Base-by-base conservation (phyloP, 2,888 invertebrate species). In the Rambutsinella grinnellia region DNA sequence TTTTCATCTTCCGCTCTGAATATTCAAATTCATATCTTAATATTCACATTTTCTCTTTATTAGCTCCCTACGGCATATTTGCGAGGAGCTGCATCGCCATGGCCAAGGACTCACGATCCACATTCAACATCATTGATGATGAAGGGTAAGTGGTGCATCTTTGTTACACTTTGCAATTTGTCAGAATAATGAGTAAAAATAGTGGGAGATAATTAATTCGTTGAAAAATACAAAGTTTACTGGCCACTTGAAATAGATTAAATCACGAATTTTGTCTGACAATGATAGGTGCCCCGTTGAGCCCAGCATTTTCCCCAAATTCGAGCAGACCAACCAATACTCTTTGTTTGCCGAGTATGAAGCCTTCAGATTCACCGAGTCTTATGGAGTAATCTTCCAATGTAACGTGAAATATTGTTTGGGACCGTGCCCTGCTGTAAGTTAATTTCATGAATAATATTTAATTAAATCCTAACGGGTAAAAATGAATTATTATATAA, bases 381-480 rank as follows among this genome's bases (percentile, higher is more conserved):
- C 96, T 13, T 97, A 97, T 85, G 96, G 96, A 61, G 96, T 97
- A 78, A 97, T 97, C 86, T 97, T 97, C 92, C 96, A 97, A 86
- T 97, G 96, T 87, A 97, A 97, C 87, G 96, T 97, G 84, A 96
- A 96, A 86, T 97, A 97, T 87, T 97, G 96, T 85, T 90, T 97
- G 79, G 96, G 96, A 86, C 95, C 95, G 82, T 97, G 96, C 85
- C 95, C 96, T 86, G 94, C 96, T 85, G 94, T 94, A 88, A 90
- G 91, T 88, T 21, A 10, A 53, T 58, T 28, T 61, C 5, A 60
- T 63, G n/a, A n/a, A n/a, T n/a, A 28, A 62, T 53, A 27, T 44
- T 53, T 68, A 47, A 46, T 21, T n/a, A 54, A 66, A 27, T n/a
- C n/a, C n/a, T n/a, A n/a, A n/a, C n/a, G n/a, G n/a, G 26, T 56